phyloP scores from a whole-genome alignment of 2,888 invertebrate species.

The Leptogaster cylindrica region DNA sequence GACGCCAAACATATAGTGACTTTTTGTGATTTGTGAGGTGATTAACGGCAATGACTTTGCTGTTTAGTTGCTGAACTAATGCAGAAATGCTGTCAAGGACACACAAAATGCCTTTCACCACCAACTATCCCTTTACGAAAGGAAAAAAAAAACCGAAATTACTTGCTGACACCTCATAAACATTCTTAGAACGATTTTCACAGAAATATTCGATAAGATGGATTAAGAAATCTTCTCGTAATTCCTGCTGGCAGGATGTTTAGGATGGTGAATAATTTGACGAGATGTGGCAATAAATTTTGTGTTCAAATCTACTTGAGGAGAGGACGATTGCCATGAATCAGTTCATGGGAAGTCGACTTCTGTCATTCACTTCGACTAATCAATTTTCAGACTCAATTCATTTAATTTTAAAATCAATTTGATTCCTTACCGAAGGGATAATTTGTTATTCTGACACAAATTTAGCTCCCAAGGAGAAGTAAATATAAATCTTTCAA shows the following conservation, averaged over 20 bases:
- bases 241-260: not conserved
- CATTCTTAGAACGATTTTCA: too few relatives aligned
- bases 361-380: conserved; percentile 28
- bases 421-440: conserved; percentile 34
- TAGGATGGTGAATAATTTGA: not conserved
- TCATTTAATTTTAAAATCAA: conserved; percentile 36
- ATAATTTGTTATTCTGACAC: conserved; percentile 40
- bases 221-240: not conserved
- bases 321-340: not conserved
- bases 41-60: too few relatives aligned
- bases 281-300: not conserved
- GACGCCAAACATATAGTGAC: too few relatives aligned
- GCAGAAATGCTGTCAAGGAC: too few relatives aligned
- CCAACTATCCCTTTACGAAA: not conserved
- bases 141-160: too few relatives aligned
- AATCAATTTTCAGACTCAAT: conserved; percentile 29
- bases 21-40: too few relatives aligned
- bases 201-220: not conserved
- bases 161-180: too few relatives aligned
- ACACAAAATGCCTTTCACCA: too few relatives aligned
- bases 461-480: conserved; percentile 27
- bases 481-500: conserved; percentile 22
- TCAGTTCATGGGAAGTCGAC: conserved; percentile 14
- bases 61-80: too few relatives aligned
- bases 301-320: not conserved